Conservation (phyloP, 2,113 vertebrate species). For the Camelus dromedarius region DNA sequence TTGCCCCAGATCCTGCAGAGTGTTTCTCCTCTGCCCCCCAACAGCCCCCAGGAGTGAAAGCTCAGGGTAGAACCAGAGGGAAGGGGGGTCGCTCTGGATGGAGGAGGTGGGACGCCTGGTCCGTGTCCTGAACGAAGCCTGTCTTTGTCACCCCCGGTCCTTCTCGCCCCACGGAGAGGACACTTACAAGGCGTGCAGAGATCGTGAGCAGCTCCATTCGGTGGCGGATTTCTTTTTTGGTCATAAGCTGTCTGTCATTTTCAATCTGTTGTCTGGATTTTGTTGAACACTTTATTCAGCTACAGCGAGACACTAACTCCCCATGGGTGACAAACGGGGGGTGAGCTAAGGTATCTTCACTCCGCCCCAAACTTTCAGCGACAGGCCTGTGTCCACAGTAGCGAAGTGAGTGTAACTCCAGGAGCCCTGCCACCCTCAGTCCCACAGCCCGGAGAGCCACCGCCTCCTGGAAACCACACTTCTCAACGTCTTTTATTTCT, state of each 20-base stretch:
- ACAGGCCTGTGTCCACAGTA: background rate
- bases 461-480: background rate
- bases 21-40: background rate
- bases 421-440: background rate
- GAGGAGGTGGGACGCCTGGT: rapidly evolving
- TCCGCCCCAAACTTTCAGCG: rapidly evolving
- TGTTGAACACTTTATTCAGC: background rate
- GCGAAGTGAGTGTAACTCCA: background rate
- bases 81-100: background rate
- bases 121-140: background rate
- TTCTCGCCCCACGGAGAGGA: background rate
- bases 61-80: background rate
- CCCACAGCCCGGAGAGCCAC: background rate
- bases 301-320: background rate
- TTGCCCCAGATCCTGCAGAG: background rate
- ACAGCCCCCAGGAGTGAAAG: background rate
- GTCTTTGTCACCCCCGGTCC: rapidly evolving
- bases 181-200: too few relatives aligned
- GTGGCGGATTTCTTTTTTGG: background rate
- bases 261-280: slow-evolving; percentile 56
- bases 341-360: background rate
- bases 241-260: background rate
- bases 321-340: background rate
- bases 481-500: background rate
- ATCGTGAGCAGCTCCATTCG: background rate